A percentile compares a stretch with the other conserved stretches of the same genome.
Conservation (phyloP, 2,888 invertebrate genomes). For the Arge pagana region DNA sequence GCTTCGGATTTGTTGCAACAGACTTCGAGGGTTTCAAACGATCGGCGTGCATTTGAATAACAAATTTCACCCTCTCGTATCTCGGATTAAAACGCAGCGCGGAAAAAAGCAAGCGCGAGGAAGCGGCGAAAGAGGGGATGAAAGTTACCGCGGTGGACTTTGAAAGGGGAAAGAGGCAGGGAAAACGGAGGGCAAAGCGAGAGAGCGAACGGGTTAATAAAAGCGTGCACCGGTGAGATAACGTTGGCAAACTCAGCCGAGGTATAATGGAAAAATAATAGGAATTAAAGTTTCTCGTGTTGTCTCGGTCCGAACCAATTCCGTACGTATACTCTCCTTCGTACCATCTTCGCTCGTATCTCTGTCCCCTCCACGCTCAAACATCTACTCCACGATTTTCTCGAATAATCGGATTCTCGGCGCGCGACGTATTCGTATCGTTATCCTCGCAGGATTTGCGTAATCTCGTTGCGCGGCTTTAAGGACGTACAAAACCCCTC, state of each 20-base stretch:
- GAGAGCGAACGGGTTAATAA: slow-evolving; percentile 11
- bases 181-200: no score
- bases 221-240: slow-evolving; percentile 16
- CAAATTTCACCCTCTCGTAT: neutral
- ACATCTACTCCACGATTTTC: no score
- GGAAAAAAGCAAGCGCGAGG: neutral
- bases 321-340: neutral
- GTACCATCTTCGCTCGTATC: neutral
- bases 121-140: neutral
- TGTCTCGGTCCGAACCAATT: neutral
- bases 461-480: neutral
- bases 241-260: slow-evolving; percentile 2
- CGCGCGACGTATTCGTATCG: no score
- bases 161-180: neutral
- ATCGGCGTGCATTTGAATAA: slow-evolving; percentile 10
- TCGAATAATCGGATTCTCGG: no score
- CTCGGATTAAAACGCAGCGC: slow-evolving; percentile 5
- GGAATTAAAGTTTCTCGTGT: neutral
- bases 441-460: no score
- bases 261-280: slow-evolving; percentile 17
- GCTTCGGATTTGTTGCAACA: no score
- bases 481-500: no score
- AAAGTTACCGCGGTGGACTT: neutral
- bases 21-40: no score
- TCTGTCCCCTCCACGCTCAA: neutral